Percentiles rank a stretch among this genome's conserved stretches.
phyloP scores from a whole-genome alignment of 2,113 vertebrate species.

The Semnornis frantzii region DNA sequence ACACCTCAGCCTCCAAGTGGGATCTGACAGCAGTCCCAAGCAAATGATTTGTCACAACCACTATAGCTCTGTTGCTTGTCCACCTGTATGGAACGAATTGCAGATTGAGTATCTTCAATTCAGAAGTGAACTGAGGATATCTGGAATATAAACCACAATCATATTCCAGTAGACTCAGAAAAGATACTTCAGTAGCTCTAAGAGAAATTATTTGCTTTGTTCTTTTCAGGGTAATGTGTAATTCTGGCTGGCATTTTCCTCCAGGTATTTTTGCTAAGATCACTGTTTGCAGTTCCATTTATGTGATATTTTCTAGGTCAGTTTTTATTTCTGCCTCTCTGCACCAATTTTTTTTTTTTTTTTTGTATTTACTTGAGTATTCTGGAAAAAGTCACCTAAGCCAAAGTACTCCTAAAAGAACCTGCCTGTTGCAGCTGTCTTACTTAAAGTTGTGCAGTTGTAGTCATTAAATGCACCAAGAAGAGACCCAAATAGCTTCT shows the following conservation, averaged over 20 bases:
- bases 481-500: not conserved
- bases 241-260: conserved; percentile 34
- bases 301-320: not conserved
- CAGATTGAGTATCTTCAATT: not conserved
- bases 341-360: not conserved
- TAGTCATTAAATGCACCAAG: not conserved
- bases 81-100: not conserved
- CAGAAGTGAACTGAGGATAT: not conserved
- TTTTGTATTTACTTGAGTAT: not conserved
- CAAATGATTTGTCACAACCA: not conserved
- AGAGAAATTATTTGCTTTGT: not conserved
- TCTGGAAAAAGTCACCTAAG: not conserved
- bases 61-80: not conserved
- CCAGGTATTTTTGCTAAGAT: not conserved
- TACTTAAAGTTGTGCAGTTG: not conserved
- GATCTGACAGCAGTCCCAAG: not conserved
- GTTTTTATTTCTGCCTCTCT: not conserved
- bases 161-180: not conserved
- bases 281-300: not conserved
- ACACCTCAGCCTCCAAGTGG: not conserved
- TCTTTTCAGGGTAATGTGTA: not conserved
- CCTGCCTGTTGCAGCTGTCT: not conserved
- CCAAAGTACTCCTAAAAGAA: not conserved
- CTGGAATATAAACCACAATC: not conserved
- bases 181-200: not conserved